phyloP scores from a whole-genome alignment of 2,888 invertebrate species.

The Xanthorhoe designata region DNA sequence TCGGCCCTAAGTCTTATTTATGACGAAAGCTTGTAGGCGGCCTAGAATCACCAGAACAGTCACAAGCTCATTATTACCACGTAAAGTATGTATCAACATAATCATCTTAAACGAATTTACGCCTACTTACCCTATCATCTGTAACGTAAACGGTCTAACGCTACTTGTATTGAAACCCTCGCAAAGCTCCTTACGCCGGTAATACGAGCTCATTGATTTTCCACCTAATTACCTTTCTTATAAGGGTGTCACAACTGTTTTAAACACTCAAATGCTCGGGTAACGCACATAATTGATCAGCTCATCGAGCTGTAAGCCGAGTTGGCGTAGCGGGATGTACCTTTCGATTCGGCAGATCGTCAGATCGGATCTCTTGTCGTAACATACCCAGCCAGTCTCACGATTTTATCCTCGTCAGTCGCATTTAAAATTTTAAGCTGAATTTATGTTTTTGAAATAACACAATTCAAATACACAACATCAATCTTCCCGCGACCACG shows the following conservation, averaged over 20 bases:
- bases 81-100: background rate
- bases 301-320: background rate
- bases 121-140: background rate
- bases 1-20: too few species aligned
- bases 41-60: too few species aligned
- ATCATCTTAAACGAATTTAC: background rate
- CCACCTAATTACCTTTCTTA: conserved; percentile 38
- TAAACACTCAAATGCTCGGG: conserved; percentile 22
- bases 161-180: conserved; percentile 13
- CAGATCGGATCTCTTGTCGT: too few species aligned
- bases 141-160: background rate
- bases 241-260: conserved; percentile 14
- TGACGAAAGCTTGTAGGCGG: too few species aligned
- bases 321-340: background rate
- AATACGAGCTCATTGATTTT: conserved; percentile 43
- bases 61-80: too few species aligned
- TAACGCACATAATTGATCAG: conserved; percentile 16
- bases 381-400: too few species aligned
- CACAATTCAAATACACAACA: too few species aligned
- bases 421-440: too few species aligned
- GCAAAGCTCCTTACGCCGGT: conserved; percentile 26
- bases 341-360: background rate
- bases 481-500: too few species aligned
- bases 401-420: too few species aligned
- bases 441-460: too few species aligned